phyloP scores from a whole-genome alignment of 2,888 invertebrate species.

The Agriotes lineatus region DNA sequence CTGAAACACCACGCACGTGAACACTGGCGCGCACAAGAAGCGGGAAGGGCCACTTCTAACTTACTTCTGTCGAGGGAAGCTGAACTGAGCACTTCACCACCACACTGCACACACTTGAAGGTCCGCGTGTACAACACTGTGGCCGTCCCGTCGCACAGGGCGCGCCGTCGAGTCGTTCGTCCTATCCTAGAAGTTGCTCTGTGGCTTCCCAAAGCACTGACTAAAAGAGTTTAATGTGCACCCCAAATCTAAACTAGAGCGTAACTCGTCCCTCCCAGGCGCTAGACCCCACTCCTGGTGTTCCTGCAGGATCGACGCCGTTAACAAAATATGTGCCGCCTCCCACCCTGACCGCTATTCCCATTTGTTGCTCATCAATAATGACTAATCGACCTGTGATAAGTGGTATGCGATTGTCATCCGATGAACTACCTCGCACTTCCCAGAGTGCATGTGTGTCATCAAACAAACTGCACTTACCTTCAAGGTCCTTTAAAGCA shows the following conservation, averaged over 20 bases:
- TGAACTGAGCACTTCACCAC: slow-evolving; percentile 59
- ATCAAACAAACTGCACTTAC: neutral
- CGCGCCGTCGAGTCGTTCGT: slow-evolving; percentile 66
- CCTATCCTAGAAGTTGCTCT: slow-evolving; percentile 65
- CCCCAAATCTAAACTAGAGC: slow-evolving; percentile 64
- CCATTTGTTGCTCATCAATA: slow-evolving; percentile 57
- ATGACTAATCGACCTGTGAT: slow-evolving; percentile 59
- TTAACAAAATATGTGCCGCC: slow-evolving; percentile 55
- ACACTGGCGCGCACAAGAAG: slow-evolving; percentile 38
- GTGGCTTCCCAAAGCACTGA: slow-evolving; percentile 67
- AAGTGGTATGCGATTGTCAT: slow-evolving; percentile 50
- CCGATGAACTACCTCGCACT: slow-evolving; percentile 41
- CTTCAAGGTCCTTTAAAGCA: slow-evolving; percentile 7
- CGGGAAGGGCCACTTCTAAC: slow-evolving; percentile 43
- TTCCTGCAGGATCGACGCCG: slow-evolving; percentile 51
- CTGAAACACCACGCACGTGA: slow-evolving; percentile 44
- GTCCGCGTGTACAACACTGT: slow-evolving; percentile 59
- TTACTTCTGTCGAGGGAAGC: slow-evolving; percentile 61
- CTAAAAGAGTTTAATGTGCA: slow-evolving; percentile 63
- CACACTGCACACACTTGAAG: slow-evolving; percentile 59
- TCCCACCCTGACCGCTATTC: slow-evolving; percentile 54
- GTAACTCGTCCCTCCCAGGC: slow-evolving; percentile 59
- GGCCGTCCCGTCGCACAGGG: slow-evolving; percentile 62
- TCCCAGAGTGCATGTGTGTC: slow-evolving; percentile 21
- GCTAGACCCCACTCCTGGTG: slow-evolving; percentile 48